Evolutionary conservation across 2,888 invertebrate genomes (phyloP).

Genomic region (Drosophila paranaensis): DNA sequence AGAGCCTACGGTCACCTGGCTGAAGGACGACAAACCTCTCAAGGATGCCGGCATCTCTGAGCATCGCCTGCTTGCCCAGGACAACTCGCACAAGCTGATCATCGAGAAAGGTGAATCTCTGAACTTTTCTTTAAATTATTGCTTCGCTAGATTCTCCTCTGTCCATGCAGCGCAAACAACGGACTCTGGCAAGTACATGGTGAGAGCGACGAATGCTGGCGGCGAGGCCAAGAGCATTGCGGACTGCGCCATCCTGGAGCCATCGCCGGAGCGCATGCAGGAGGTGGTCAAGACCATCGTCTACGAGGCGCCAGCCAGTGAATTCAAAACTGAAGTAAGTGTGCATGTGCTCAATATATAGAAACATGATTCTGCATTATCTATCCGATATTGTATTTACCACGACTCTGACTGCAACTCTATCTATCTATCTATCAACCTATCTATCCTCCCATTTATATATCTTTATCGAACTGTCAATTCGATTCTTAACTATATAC

Average conservation of each 20-base stretch:
- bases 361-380: constrained; percentile 42
- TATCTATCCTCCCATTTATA: constrained; percentile 36
- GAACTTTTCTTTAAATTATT: neutral
- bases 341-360: constrained; percentile 82
- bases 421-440: constrained; percentile 35
- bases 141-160: neutral
- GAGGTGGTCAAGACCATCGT: constrained; percentile 89
- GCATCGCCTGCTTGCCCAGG: constrained; percentile 87
- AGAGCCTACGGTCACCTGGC: constrained; percentile 90
- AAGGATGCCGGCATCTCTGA: constrained; percentile 86
- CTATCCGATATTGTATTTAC: constrained; percentile 37
- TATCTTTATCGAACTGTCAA: constrained; percentile 41
- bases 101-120: constrained; percentile 88
- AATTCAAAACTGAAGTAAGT: constrained; percentile 84
- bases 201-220: constrained; percentile 89
- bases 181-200: constrained; percentile 92
- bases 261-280: constrained; percentile 88
- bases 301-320: constrained; percentile 85
- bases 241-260: constrained; percentile 90
- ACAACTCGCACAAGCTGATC: constrained; percentile 88
- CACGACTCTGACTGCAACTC: constrained; percentile 38
- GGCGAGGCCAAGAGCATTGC: constrained; percentile 94
- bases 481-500: constrained; percentile 36
- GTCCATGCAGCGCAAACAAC: constrained; percentile 86
- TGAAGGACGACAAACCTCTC: constrained; percentile 89